These are phyloP conservation scores for Parus major DNA, from an alignment of 2,113 vertebrate genomes.

Conservation along the genomic window DNA sequence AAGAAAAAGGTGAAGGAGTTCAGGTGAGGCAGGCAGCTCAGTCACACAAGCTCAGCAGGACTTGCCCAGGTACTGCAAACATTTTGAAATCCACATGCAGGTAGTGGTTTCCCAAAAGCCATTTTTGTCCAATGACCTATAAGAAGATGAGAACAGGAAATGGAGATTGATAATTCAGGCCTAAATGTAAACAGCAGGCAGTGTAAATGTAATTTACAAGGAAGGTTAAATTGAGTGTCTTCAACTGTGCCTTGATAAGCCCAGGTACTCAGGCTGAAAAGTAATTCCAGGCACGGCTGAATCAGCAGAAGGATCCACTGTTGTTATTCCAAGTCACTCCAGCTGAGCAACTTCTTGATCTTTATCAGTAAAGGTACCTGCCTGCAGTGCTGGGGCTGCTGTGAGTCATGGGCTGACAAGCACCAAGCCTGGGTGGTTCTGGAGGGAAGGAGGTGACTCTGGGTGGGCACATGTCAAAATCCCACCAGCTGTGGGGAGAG, in stretches of 20 bases:
- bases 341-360: not conserved
- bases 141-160: not conserved
- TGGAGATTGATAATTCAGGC: not conserved
- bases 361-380: not conserved
- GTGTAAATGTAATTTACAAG: not conserved
- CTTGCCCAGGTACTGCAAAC: not conserved
- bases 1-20: not conserved
- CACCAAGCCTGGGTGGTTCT: not conserved
- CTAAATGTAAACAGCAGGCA: not conserved
- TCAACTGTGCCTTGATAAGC: not conserved
- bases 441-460: not conserved
- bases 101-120: not conserved
- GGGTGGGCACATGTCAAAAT: rapidly evolving
- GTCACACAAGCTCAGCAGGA: not conserved
- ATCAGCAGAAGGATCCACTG: not conserved
- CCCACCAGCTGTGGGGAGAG: not conserved
- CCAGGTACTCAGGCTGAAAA: not conserved
- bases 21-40: not conserved
- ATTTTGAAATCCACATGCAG: not conserved
- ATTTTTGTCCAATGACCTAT: not conserved
- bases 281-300: not conserved
- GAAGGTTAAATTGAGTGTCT: not conserved
- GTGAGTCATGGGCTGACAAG: not conserved
- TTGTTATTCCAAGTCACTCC: not conserved
- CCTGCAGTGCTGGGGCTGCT: not conserved